phyloP scores from a whole-genome alignment of 2,797 vertebrate genomes.

The Falco naumanni region DNA sequence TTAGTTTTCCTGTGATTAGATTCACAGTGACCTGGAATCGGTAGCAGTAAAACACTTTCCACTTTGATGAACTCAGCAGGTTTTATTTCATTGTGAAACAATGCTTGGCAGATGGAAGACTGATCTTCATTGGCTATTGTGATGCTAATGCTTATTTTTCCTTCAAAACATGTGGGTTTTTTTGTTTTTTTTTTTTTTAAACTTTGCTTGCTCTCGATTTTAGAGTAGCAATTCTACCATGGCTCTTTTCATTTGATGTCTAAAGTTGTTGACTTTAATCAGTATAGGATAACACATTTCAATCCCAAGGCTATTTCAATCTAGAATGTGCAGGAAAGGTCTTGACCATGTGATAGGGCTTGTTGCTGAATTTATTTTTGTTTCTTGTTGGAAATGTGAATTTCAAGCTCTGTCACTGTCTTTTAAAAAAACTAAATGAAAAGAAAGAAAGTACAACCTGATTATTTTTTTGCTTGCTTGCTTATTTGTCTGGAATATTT shows the following conservation, averaged over 20 bases:
- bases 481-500: not conserved
- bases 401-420: not conserved
- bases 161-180: not conserved
- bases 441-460: not conserved
- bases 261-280: slow-evolving; percentile 8
- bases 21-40: slow-evolving; percentile 3
- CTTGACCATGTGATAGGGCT: not conserved
- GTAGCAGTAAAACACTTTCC: not conserved
- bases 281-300: not conserved
- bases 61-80: slow-evolving; percentile 40
- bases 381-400: not conserved
- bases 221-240: not conserved
- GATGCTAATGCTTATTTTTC: not conserved
- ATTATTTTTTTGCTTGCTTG: not conserved
- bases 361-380: not conserved
- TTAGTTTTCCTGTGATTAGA: slow-evolving; percentile 23
- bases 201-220: not conserved
- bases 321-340: not conserved
- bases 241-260: not conserved
- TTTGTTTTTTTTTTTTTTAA: not conserved
- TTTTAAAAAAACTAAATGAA: not conserved
- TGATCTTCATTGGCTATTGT: not conserved
- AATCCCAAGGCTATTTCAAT: slow-evolving; percentile 5
- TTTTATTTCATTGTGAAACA: slow-evolving; percentile 37
- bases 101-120: slow-evolving; percentile 15